These are phyloP conservation scores for Drosophila gaucha DNA, from an alignment of 2,888 invertebrate species.

Conservation along the genomic window DNA sequence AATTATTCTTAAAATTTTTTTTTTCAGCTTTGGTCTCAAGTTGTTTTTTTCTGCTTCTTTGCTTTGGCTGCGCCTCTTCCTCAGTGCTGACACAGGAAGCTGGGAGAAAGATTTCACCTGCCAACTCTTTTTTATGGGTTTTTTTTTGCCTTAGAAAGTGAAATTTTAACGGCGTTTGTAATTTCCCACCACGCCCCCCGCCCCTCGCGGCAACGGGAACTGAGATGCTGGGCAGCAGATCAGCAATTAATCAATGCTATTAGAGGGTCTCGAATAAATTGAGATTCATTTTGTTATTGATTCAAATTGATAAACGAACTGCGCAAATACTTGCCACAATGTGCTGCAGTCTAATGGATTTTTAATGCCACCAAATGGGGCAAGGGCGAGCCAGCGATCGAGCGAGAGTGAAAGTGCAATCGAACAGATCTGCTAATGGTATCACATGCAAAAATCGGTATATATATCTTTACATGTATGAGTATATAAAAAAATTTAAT, in stretches of 20 bases:
- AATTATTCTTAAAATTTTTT: slow-evolving; percentile 75
- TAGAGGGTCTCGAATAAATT: slow-evolving; percentile 23
- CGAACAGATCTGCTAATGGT: slow-evolving; percentile 13
- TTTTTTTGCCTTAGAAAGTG: slow-evolving; percentile 68
- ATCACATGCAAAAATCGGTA: slow-evolving; percentile 60
- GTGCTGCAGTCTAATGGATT: slow-evolving; percentile 43
- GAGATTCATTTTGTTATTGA: slow-evolving; percentile 46
- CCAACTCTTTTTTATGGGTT: slow-evolving; percentile 35
- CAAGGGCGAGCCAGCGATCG: slow-evolving; percentile 42
- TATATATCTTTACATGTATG: neutral
- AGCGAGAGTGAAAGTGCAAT: slow-evolving; percentile 47
- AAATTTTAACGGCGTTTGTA: slow-evolving; percentile 63
- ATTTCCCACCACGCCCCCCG: slow-evolving; percentile 39
- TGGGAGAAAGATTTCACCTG: slow-evolving; percentile 69
- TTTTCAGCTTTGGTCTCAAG: slow-evolving; percentile 5
- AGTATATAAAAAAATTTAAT: slow-evolving; percentile 33
- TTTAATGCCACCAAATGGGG: slow-evolving; percentile 52
- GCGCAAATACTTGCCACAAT: slow-evolving; percentile 33
- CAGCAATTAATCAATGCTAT: slow-evolving; percentile 67
- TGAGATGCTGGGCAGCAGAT: slow-evolving; percentile 34
- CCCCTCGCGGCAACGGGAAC: slow-evolving; percentile 8
- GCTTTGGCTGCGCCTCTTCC: slow-evolving; percentile 45
- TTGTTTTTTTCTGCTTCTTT: neutral
- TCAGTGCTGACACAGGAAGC: slow-evolving; percentile 64
- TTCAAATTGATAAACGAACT: slow-evolving; percentile 49